Evolutionary conservation across 2,797 vertebrate genomes (phyloP), one percentile per base, ranked within the genome.

Genomic region (Benthosema pterotum): DNA sequence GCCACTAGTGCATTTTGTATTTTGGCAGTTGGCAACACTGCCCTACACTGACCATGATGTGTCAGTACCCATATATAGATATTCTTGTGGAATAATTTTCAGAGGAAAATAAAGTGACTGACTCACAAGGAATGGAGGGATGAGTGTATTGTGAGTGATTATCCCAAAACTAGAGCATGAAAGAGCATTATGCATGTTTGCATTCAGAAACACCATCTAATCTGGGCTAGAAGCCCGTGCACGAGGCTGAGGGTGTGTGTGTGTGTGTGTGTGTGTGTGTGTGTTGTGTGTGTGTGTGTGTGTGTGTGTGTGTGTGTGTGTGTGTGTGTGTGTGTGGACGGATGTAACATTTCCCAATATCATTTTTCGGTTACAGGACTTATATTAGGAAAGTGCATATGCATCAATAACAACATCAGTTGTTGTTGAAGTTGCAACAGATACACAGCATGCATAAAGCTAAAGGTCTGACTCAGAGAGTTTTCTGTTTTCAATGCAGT

Each of bases 141-240:
- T 9, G 15, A 6, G 51, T 28, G 63, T 46, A 57, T 71, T 79
- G 69, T 66, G 58, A 69, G 42, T 57, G 61, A 76, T 76, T 61
- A 60, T 50, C 22, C 70, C 59, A 56, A 83, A n/a, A 83, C 60
- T 83, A 74, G 81, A 74, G 78, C 63, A 15, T 85, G 75, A 84
- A 82, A 75, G 67, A 43, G 63, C 63, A 78, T 82, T 80, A 74
- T 56, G 57, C 54, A 45, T 63, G 57, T 80, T 77, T 60, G 63
- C 51, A 76, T 74, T 64, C 60, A 57, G 67, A 43, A 61, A 42
- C 57, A 28, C 22, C 22, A 63, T 58, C 60, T 63, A 2, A n/a
- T 60, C 70, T 25, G 43, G 57, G 59, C 65, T 42, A 42, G 54
- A 22, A 67, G 14, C 58, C n/a, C 17, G 15, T 15, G 13, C n/a